A percentile compares a stretch with the other conserved stretches of the same genome.
These are phyloP conservation scores for Dendropsophus ebraccatus DNA, from an alignment of 2,113 vertebrate species.

Conservation along the genomic window DNA sequence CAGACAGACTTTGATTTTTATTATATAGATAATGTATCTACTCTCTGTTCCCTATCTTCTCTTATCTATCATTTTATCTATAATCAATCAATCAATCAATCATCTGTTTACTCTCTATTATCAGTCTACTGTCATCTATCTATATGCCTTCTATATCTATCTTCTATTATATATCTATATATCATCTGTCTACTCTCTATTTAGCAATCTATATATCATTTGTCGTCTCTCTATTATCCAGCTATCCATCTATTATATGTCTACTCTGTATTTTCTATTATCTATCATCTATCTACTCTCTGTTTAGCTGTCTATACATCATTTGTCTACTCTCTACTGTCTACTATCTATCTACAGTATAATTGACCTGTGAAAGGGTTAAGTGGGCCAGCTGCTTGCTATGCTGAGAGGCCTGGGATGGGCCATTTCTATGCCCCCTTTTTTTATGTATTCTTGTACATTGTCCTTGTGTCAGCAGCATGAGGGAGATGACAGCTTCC, in stretches of 20 bases:
- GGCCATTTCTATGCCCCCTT: neutral
- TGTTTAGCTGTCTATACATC: neutral
- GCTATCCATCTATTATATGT: neutral
- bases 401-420: neutral
- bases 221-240: too few species aligned
- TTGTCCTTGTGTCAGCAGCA: constrained; percentile 46
- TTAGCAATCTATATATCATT: too few species aligned
- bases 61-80: too few species aligned
- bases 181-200: too few species aligned
- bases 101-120: too few species aligned
- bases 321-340: neutral
- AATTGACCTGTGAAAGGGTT: neutral
- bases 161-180: too few species aligned
- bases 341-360: neutral
- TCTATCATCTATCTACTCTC: neutral
- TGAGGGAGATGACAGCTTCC: constrained; percentile 26
- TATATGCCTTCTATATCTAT: too few species aligned
- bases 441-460: constrained; percentile 22
- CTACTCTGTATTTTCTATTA: neutral
- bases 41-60: too few species aligned
- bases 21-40: too few species aligned
- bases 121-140: too few species aligned
- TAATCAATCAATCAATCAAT: too few species aligned
- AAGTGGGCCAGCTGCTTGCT: constrained; percentile 2
- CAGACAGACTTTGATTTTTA: too few species aligned